Conservation (phyloP, 2,113 vertebrate species). For the Rana temporaria region DNA sequence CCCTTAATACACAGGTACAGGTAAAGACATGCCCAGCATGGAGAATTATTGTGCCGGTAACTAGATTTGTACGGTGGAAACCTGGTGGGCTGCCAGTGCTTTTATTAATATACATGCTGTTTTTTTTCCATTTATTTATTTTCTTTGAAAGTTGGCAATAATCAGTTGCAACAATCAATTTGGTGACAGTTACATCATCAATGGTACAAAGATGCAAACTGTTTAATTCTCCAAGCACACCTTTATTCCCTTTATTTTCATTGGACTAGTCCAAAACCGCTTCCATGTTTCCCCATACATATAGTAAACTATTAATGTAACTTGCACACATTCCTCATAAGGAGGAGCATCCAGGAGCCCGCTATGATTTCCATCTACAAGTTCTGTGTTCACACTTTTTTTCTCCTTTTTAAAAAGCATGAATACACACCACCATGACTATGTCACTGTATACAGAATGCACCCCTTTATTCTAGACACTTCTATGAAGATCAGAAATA, state of each 20-base stretch:
- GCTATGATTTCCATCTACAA: slow-evolving; percentile 5
- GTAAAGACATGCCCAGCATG: slow-evolving; percentile 13
- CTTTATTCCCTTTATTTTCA: not conserved
- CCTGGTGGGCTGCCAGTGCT: slow-evolving; percentile 14
- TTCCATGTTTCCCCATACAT: not conserved
- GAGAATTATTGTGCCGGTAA: slow-evolving; percentile 19
- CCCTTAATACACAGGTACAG: slow-evolving; percentile 41
- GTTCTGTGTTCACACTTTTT: slow-evolving; percentile 5
- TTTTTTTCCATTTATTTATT: not conserved
- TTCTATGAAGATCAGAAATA: not conserved
- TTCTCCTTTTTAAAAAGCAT: not conserved
- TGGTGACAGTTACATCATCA: slow-evolving; percentile 1
- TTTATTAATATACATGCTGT: slow-evolving; percentile 21
- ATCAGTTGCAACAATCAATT: too few species aligned
- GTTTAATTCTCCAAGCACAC: not conserved
- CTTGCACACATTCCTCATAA: not conserved
- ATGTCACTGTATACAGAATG: not conserved
- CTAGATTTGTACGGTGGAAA: slow-evolving; percentile 27
- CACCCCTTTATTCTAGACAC: not conserved
- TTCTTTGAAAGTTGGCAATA: not conserved
- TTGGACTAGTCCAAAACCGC: not conserved
- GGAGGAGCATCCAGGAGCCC: not conserved
- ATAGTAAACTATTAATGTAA: not conserved
- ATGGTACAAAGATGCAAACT: not conserved
- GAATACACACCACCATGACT: not conserved